These are phyloP conservation scores for Papilio polytes DNA, from an alignment of 1,140 invertebrate species.

Conservation along the genomic window DNA sequence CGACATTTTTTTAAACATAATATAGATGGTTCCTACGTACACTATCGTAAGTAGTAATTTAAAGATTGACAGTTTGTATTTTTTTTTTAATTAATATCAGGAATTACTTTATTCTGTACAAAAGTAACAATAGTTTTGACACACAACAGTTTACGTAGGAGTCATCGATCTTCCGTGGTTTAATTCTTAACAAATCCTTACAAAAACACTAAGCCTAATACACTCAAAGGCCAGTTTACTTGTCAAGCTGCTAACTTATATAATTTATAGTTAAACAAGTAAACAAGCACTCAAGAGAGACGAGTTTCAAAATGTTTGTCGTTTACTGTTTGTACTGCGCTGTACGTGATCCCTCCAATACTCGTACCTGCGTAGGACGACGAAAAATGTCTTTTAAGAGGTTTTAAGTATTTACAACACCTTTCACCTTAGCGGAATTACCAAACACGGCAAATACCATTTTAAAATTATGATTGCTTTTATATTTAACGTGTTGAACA, in stretches of 20 bases:
- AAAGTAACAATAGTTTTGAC: too few relatives aligned
- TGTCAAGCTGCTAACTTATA: constrained; percentile 47
- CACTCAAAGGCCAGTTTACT: constrained; percentile 18
- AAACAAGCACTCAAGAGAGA: constrained; percentile 58
- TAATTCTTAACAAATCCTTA: neutral
- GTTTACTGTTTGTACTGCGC: constrained; percentile 56
- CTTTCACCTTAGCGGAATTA: neutral
- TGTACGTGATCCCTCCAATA: constrained; percentile 57
- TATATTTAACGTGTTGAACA: neutral
- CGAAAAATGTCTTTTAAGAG: constrained; percentile 16
- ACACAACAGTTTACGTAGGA: too few relatives aligned
- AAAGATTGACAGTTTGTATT: too few relatives aligned
- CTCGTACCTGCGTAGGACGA: constrained; percentile 57
- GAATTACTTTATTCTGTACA: too few relatives aligned
- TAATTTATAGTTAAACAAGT: constrained; percentile 59
- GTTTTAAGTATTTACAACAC: constrained; percentile 14
- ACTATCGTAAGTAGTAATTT: too few relatives aligned
- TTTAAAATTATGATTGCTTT: neutral
- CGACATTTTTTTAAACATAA: neutral
- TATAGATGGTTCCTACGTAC: too few relatives aligned
- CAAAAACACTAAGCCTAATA: constrained; percentile 23
- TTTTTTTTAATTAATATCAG: too few relatives aligned
- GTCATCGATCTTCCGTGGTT: neutral
- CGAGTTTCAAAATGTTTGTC: constrained; percentile 68
- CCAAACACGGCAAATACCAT: neutral